These are phyloP conservation scores for Porphyrio hochstetteri DNA, from an alignment of 2,113 vertebrate genomes.

Conservation along the genomic window DNA sequence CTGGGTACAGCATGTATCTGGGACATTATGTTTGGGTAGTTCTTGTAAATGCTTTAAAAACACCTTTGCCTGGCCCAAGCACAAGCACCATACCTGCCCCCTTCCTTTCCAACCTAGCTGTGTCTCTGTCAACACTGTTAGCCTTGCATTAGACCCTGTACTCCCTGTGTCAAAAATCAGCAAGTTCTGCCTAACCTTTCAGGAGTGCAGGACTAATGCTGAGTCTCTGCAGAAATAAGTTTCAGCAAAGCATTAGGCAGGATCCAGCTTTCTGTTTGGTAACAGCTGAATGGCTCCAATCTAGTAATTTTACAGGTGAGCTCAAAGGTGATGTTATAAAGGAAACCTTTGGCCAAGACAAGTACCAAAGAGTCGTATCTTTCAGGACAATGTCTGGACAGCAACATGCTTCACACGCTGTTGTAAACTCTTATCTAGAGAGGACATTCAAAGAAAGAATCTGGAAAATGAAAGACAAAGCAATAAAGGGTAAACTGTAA, in stretches of 20 bases:
- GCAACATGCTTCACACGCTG: not conserved
- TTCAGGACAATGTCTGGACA: not conserved
- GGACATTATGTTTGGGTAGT: not conserved
- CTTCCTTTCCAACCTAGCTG: not conserved
- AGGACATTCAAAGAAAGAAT: not conserved
- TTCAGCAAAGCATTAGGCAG: not conserved
- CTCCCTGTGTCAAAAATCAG: not conserved
- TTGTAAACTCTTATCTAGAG: not conserved
- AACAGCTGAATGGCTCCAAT: not conserved
- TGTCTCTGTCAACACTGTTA: rapidly evolving
- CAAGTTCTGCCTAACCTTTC: not conserved
- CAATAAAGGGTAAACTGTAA: not conserved
- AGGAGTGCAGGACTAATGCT: not conserved
- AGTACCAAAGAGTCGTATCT: not conserved
- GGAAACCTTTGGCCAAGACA: not conserved
- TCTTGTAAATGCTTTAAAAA: not conserved
- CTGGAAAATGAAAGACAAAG: not conserved
- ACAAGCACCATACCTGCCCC: not conserved
- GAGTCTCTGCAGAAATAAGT: not conserved
- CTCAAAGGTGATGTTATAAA: constrained; percentile 41
- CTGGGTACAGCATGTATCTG: not conserved
- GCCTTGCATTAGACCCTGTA: not conserved
- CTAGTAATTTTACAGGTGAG: not conserved
- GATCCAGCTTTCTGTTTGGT: not conserved
- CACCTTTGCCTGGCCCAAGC: not conserved